These are phyloP conservation scores for Villa cingulata DNA, from an alignment of 2,888 invertebrate genomes.

Conservation along the genomic window DNA sequence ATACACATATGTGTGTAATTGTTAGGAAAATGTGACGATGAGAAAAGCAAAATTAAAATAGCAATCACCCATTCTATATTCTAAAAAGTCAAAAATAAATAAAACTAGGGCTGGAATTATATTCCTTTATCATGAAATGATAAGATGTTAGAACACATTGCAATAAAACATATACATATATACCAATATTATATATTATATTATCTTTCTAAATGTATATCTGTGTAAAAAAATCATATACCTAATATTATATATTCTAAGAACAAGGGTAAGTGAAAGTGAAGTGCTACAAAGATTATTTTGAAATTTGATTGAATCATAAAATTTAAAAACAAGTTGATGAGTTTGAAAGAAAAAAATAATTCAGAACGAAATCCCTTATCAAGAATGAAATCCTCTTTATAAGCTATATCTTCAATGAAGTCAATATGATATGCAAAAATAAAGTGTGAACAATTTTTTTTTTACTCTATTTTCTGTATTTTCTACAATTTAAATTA, in stretches of 20 bases:
- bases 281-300: constrained; percentile 9
- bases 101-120: too few relatives aligned
- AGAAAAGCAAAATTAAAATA: constrained; percentile 13
- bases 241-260: too few relatives aligned
- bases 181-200: too few relatives aligned
- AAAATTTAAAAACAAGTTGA: constrained; percentile 2
- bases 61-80: constrained; percentile 9
- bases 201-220: too few relatives aligned
- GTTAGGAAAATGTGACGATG: too few relatives aligned
- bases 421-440: not conserved
- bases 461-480: not conserved
- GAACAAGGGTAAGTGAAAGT: not conserved
- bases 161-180: too few relatives aligned
- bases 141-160: too few relatives aligned
- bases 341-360: not conserved
- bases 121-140: too few relatives aligned
- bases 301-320: constrained; percentile 15
- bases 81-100: too few relatives aligned
- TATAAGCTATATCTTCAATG: not conserved
- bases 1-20: too few relatives aligned
- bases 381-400: not conserved
- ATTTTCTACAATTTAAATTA: too few relatives aligned
- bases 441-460: not conserved
- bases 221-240: not conserved
- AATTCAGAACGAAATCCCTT: not conserved